Percentiles rank a stretch among this genome's conserved stretches.
phyloP scores from a whole-genome alignment of 2,113 vertebrate genomes.

The Lichenostomus cassidix region DNA sequence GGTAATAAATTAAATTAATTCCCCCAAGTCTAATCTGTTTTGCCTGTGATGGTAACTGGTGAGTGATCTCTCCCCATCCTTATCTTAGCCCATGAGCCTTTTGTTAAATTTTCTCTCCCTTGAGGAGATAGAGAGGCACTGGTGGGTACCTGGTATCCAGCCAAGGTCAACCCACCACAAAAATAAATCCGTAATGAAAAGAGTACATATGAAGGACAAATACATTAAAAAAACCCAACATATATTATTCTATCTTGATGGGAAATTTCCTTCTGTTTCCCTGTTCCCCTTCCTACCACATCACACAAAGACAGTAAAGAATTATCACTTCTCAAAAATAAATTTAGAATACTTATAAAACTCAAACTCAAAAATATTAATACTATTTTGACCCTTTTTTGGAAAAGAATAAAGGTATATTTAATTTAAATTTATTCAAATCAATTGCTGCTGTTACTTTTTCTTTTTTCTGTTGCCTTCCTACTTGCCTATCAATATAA shows the following conservation, averaged over 20 bases:
- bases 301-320: neutral
- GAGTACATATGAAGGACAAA: neutral
- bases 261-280: neutral
- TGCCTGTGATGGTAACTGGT: neutral
- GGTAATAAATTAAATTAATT: neutral
- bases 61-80: neutral
- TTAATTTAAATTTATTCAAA: constrained; percentile 60
- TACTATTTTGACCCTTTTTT: neutral
- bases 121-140: neutral
- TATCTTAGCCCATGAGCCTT: neutral
- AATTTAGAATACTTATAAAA: neutral
- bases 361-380: neutral
- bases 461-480: constrained; percentile 46
- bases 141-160: neutral
- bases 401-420: neutral
- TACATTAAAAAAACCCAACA: accelerated
- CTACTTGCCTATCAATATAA: neutral
- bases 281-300: neutral
- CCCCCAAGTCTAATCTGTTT: neutral
- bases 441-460: constrained; percentile 47
- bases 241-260: neutral
- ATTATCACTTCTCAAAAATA: neutral
- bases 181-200: neutral
- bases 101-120: neutral
- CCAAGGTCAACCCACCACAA: neutral